Percentiles rank a stretch among this genome's conserved stretches.
phyloP scores from a whole-genome alignment of 2,797 vertebrate species.

The Cyprinella venusta region DNA sequence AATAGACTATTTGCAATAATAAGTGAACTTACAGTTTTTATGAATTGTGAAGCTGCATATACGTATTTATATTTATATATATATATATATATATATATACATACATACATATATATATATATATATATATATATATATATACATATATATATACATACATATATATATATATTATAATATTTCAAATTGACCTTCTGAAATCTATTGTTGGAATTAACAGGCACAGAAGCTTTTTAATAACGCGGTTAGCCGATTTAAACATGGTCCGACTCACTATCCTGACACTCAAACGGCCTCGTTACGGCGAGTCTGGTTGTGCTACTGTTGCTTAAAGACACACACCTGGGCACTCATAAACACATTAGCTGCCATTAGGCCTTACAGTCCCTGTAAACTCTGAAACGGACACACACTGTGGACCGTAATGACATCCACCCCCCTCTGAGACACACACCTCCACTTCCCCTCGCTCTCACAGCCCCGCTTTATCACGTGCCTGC shows the following conservation, averaged over 20 bases:
- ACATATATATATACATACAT: too few relatives aligned
- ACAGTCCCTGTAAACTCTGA: slow-evolving; percentile 50
- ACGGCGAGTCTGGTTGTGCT: slow-evolving; percentile 11
- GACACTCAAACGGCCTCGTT: neutral
- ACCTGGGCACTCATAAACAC: slow-evolving; percentile 79
- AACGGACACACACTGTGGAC: slow-evolving; percentile 19
- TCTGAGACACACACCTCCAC: slow-evolving; percentile 70
- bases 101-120: too few relatives aligned
- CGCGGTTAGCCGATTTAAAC: neutral
- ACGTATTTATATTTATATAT: too few relatives aligned
- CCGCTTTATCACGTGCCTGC: slow-evolving; percentile 64
- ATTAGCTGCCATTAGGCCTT: slow-evolving; percentile 69
- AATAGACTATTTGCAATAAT: too few relatives aligned
- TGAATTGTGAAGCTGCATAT: neutral
- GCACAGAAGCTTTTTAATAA: neutral
- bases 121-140: too few relatives aligned
- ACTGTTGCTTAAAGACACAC: slow-evolving; percentile 61
- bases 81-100: too few relatives aligned
- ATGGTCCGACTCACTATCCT: neutral
- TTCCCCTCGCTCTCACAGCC: slow-evolving; percentile 70
- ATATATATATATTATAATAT: too few relatives aligned
- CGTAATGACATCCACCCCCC: slow-evolving; percentile 61
- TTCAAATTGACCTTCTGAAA: neutral
- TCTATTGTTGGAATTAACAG: neutral
- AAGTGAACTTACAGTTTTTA: neutral